Evolutionary conservation across 1,140 invertebrate species (phyloP), one percentile per base, ranked within the genome.

Genomic region (Papilio polyxenes): DNA sequence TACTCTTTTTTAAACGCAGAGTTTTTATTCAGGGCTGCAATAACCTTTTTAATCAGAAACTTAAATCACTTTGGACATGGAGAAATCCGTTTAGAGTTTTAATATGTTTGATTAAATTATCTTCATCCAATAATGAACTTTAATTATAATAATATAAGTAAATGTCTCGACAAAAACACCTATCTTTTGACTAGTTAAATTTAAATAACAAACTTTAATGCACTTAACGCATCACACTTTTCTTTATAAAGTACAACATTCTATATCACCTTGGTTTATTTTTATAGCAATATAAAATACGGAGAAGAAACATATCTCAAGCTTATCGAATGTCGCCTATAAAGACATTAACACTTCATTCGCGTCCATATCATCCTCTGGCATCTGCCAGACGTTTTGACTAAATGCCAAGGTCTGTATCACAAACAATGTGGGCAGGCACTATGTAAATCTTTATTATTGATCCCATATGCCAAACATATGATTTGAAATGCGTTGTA

Each of bases 351-450:
- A 87, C 87, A 90, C 87, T 89, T 87, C 86, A 90, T 88, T 87
- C 90, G 86, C 83, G 83, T 59, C 82, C 85, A 88, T 92, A 92
- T 92, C 91, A 87, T 91, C 92, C 86, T 83, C 83, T 83, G 85
- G 88, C 87, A 93, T 93, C 91, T 88, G 88, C 88, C 84, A 92
- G 89, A 89, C 91, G 90, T 91, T 92, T 91, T 81, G 84, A 81
- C 75, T 83, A 90, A 94, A 94, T 94, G 92, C 90, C 92, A 94
- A 93, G 92, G 92, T 69, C 78, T 48, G 17, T 53, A 87, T 85
- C 82, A 82, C 83, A 83, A 86, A 84, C 80, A 85, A 91, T 90
- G 92, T 92, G 91, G 91, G 91, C 85, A 87, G 90, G 44, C 83
- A 84, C 83, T 90, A 90, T 91, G 91, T 90, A 83, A 87, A 85